These are phyloP conservation scores for Ochlodes sylvanus DNA, from an alignment of 2,888 invertebrate species.

Conservation along the genomic window DNA sequence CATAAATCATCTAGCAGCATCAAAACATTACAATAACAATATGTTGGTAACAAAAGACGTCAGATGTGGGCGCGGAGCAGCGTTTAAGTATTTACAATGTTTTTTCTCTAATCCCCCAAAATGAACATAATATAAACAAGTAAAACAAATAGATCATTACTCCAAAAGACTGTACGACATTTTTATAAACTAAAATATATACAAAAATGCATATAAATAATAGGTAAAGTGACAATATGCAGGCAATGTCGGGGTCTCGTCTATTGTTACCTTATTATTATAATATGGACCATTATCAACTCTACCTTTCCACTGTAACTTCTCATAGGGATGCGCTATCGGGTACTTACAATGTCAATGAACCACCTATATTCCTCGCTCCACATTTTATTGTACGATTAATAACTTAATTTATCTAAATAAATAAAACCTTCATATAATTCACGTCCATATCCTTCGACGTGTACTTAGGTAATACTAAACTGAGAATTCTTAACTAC, in stretches of 20 bases:
- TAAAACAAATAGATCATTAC: slow-evolving; percentile 49
- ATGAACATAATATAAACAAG: slow-evolving; percentile 39
- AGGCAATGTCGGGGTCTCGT: slow-evolving; percentile 1
- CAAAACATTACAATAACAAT: slow-evolving; percentile 54
- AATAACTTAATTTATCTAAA: slow-evolving; percentile 53
- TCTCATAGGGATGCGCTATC: slow-evolving; percentile 6
- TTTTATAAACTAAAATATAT: slow-evolving; percentile 27
- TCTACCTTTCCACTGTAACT: slow-evolving; percentile 8
- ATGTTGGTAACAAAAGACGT: slow-evolving; percentile 53
- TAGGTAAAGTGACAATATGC: background rate
- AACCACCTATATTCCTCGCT: slow-evolving; percentile 19
- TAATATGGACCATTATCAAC: slow-evolving; percentile 15
- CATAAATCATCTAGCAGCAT: slow-evolving; percentile 67
- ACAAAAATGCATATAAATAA: slow-evolving; percentile 32
- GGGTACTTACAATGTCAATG: slow-evolving; percentile 20
- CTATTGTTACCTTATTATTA: slow-evolving; percentile 35
- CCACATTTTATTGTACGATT: slow-evolving; percentile 49
- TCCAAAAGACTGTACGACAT: slow-evolving; percentile 43
- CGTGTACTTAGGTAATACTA: slow-evolving; percentile 37
- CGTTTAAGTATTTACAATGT: slow-evolving; percentile 46
- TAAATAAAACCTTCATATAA: slow-evolving; percentile 62
- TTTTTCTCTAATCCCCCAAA: slow-evolving; percentile 30
- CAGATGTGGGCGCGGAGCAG: background rate
- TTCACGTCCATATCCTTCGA: slow-evolving; percentile 53
- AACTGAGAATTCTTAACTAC: slow-evolving; percentile 21